Percentiles rank a stretch among this genome's conserved stretches.
These are phyloP conservation scores for Drosophila anomalipes DNA, from an alignment of 2,888 invertebrate genomes.

Conservation along the genomic window DNA sequence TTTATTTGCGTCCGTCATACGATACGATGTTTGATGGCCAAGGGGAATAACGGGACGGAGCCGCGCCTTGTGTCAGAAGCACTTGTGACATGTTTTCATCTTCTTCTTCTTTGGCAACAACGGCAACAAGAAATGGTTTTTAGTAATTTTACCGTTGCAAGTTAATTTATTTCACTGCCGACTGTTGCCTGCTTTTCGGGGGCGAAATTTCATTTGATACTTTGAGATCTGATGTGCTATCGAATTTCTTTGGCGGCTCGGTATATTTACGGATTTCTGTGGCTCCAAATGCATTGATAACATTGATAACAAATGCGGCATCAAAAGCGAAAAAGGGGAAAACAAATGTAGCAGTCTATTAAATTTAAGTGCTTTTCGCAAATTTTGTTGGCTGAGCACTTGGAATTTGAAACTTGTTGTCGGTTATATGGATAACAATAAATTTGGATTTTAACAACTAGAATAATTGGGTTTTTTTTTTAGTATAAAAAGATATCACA, in stretches of 20 bases:
- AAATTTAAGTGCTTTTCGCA: background rate
- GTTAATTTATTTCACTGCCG: slow-evolving; percentile 29
- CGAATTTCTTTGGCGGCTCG: slow-evolving; percentile 30
- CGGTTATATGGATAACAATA: background rate
- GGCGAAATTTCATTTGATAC: slow-evolving; percentile 9
- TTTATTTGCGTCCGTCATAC: slow-evolving; percentile 58
- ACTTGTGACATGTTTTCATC: slow-evolving; percentile 43
- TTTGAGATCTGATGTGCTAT: slow-evolving; percentile 38
- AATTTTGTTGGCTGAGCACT: background rate
- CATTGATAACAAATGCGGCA: slow-evolving; percentile 16
- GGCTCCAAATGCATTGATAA: slow-evolving; percentile 17
- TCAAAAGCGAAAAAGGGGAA: slow-evolving; percentile 22
- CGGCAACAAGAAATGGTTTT: background rate
- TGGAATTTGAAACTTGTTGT: background rate
- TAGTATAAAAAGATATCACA: background rate
- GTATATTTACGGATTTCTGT: slow-evolving; percentile 25
- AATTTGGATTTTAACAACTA: background rate
- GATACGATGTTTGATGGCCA: slow-evolving; percentile 48
- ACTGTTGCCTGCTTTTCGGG: slow-evolving; percentile 32
- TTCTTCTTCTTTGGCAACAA: background rate
- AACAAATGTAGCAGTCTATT: slow-evolving; percentile 25
- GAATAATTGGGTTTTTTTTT: background rate
- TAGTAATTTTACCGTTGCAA: slow-evolving; percentile 52
- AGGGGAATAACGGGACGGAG: slow-evolving; percentile 43
- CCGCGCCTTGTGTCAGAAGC: slow-evolving; percentile 46